Percentiles rank a stretch among this genome's conserved stretches.
Conservation (phyloP, 2,113 vertebrate species). For the Orthonyx spaldingii region DNA sequence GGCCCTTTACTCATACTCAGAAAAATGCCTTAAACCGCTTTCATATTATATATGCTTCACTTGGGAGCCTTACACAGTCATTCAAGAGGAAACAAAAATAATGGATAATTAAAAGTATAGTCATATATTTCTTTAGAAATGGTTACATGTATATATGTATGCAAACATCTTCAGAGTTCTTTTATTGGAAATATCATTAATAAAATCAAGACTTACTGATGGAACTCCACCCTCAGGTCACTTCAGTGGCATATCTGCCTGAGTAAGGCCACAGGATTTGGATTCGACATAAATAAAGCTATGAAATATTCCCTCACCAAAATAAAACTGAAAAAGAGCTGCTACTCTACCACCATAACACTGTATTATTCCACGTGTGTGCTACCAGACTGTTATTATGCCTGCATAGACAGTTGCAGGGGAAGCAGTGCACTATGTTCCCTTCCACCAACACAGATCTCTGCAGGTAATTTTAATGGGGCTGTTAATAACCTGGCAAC, state of each 20-base stretch:
- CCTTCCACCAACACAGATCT: conserved; percentile 8
- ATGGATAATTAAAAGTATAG: not conserved
- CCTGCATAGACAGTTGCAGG: not conserved
- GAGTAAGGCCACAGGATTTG: not conserved
- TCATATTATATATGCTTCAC: not conserved
- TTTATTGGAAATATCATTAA: not conserved
- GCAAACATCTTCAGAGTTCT: not conserved
- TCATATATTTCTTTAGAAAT: not conserved
- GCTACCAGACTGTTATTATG: not conserved
- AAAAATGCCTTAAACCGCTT: conserved; percentile 36
- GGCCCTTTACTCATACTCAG: not conserved
- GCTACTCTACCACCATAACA: not conserved
- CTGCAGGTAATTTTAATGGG: conserved; percentile 67
- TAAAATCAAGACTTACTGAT: not conserved
- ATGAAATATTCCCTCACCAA: not conserved
- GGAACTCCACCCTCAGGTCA: not conserved
- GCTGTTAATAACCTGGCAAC: conserved; percentile 63
- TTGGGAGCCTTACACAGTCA: not conserved
- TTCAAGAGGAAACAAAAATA: not conserved
- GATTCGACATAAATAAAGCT: not conserved
- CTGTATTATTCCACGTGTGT: not conserved
- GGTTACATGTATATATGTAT: not conserved
- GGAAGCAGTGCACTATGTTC: not conserved
- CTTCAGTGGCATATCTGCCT: not conserved
- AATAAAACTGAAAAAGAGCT: not conserved